Evolutionary conservation across 2,797 vertebrate species (phyloP).

Genomic region (Tachyglossus aculeatus): DNA sequence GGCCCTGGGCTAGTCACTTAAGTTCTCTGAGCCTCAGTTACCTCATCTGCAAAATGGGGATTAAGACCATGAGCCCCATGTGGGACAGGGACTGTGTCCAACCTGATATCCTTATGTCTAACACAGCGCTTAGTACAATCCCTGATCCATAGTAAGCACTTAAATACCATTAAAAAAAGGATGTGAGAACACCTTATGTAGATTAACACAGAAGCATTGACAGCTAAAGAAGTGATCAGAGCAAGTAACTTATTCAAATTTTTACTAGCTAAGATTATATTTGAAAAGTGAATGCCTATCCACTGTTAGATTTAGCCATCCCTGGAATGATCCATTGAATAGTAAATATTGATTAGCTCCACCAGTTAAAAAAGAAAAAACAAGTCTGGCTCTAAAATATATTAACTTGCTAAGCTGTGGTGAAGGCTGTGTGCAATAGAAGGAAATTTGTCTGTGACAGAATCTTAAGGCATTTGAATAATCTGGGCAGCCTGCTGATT

Average conservation of each 20-base stretch:
- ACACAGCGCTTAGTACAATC: too few relatives aligned
- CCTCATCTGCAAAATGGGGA: too few relatives aligned
- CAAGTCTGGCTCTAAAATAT: slow-evolving; percentile 14
- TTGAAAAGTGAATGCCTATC: not conserved
- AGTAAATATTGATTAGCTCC: not conserved
- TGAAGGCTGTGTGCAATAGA: not conserved
- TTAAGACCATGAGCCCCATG: too few relatives aligned
- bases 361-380: not conserved
- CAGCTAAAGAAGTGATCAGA: fast-evolving
- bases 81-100: too few relatives aligned
- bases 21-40: too few relatives aligned
- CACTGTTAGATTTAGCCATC: not conserved
- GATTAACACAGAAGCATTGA: not conserved
- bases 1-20: too few relatives aligned
- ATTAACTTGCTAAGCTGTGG: not conserved
- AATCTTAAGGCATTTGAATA: not conserved
- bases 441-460: slow-evolving; percentile 9
- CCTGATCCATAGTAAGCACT: too few relatives aligned
- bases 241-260: not conserved
- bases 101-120: too few relatives aligned
- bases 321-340: not conserved
- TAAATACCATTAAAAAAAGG: too few relatives aligned
- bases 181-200: fast-evolving
- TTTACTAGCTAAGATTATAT: not conserved
- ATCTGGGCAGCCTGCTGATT: not conserved